A percentile compares a stretch with the other conserved stretches of the same genome.
phyloP scores from a whole-genome alignment of 2,888 invertebrate genomes.

The Arenicola marina region DNA sequence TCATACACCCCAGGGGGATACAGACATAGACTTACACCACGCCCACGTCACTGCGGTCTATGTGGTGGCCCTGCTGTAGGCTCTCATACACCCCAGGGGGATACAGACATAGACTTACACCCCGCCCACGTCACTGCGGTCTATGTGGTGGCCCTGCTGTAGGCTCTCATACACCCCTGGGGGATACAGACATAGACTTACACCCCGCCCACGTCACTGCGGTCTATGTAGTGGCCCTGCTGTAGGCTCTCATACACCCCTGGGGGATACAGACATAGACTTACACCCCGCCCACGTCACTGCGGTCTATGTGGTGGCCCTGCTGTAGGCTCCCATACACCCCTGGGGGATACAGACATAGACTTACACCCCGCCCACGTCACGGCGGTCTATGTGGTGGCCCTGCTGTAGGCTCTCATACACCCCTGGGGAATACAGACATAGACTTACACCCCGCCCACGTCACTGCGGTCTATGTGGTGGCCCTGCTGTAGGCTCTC shows the following conservation, averaged over 20 bases:
- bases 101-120: too few species aligned
- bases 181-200: too few species aligned
- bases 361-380: too few species aligned
- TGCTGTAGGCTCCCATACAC: slow-evolving; percentile 67
- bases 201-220: slow-evolving; percentile 71
- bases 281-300: slow-evolving; percentile 73
- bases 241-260: slow-evolving; percentile 67
- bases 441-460: too few species aligned
- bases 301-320: slow-evolving; percentile 66
- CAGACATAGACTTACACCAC: too few species aligned
- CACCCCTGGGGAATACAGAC: too few species aligned
- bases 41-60: slow-evolving; percentile 71
- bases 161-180: slow-evolving; percentile 66
- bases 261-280: too few species aligned
- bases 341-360: too few species aligned
- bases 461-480: slow-evolving; percentile 68
- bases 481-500: slow-evolving; percentile 69
- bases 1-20: slow-evolving; percentile 62
- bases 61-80: slow-evolving; percentile 67
- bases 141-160: slow-evolving; percentile 67
- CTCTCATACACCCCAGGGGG: slow-evolving; percentile 65
- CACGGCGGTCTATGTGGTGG: slow-evolving; percentile 67
- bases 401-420: slow-evolving; percentile 68
- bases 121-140: slow-evolving; percentile 70
- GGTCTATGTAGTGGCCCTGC: slow-evolving; percentile 66